These are phyloP conservation scores for Dolichoris vasculosae DNA, from an alignment of 1,140 invertebrate genomes.

Conservation along the genomic window DNA sequence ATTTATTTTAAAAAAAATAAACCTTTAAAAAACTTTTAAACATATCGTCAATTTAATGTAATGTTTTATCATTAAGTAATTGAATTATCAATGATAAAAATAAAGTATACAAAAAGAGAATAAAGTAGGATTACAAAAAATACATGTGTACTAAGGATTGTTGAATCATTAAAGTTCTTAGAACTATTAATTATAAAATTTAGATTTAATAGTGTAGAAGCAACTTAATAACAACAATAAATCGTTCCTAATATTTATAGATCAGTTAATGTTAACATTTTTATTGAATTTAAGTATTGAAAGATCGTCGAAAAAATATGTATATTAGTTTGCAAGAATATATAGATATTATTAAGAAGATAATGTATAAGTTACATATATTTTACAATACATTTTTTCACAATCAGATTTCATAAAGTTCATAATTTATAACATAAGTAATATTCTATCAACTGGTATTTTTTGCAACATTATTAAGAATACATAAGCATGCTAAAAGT, in stretches of 20 bases:
- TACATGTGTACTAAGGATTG: not conserved
- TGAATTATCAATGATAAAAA: conserved; percentile 17
- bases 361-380: conserved; percentile 46
- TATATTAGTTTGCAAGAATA: conserved; percentile 41
- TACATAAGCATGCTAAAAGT: conserved; percentile 42
- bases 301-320: conserved; percentile 30
- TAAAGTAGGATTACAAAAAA: not conserved
- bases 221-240: conserved; percentile 8
- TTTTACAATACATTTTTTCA: conserved; percentile 46
- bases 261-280: conserved; percentile 42
- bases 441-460: conserved; percentile 40
- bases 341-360: conserved; percentile 37
- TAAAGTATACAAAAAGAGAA: not conserved
- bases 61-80: not conserved
- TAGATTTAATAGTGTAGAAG: conserved; percentile 27
- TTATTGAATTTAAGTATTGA: conserved; percentile 29
- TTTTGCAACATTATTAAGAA: conserved; percentile 36
- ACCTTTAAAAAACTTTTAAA: not conserved
- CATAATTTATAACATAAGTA: conserved; percentile 43
- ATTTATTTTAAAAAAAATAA: not conserved
- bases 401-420: conserved; percentile 44
- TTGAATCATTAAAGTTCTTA: not conserved
- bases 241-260: conserved; percentile 34
- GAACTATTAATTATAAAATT: conserved; percentile 21
- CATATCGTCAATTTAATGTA: not conserved